Evolutionary conservation across 2,113 vertebrate species (phyloP), one percentile per base, ranked within the genome.

Genomic region (Reinhardtius hippoglossoides): DNA sequence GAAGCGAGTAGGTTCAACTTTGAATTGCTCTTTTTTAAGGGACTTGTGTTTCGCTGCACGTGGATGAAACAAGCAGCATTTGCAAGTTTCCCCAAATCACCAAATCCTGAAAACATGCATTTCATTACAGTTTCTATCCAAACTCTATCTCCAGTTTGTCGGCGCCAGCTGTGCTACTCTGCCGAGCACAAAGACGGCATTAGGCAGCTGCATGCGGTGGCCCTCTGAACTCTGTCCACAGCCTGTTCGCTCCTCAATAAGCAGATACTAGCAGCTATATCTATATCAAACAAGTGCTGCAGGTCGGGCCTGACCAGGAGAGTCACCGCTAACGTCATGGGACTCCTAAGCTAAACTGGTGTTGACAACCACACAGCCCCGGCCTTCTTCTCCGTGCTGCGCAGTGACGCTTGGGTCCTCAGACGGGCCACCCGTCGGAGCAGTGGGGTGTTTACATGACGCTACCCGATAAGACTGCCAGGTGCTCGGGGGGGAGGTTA

Each of bases 311-410:
- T 0, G 89, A 90, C 88, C 90, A 90, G 92, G 93, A 84, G 94
- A 95, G 91, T 92, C 90, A 82, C 63, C 73, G 81, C 94, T 93
- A 24, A 74, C 85, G 89, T 90, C 94, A 88, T 80, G 90, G 91
- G 83, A 73, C 81, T 91, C 89, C 93, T 85, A 91, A 93, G 70
- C 87, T 95, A 97, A 97, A 97, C 95, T 86, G 84, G 63, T 96
- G 93, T 94, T 97, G 96, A 97, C 97, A 97, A 95, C 96, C 96
- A 96, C 95, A 94, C 71, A 95, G 88, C 93, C 93, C 93, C 87
- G 71, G 92, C 93, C 87, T 80, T 87, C 95, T 95, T 91, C 55
- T 57, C 84, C 87, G 88, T 92, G 84, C 85, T 90, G 91, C 89
- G 93, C 88, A 50, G 87, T 18, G 87, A 86, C 86, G 90, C 91